Conservation (phyloP, 1,140 invertebrate genomes). For the Mya arenaria region DNA sequence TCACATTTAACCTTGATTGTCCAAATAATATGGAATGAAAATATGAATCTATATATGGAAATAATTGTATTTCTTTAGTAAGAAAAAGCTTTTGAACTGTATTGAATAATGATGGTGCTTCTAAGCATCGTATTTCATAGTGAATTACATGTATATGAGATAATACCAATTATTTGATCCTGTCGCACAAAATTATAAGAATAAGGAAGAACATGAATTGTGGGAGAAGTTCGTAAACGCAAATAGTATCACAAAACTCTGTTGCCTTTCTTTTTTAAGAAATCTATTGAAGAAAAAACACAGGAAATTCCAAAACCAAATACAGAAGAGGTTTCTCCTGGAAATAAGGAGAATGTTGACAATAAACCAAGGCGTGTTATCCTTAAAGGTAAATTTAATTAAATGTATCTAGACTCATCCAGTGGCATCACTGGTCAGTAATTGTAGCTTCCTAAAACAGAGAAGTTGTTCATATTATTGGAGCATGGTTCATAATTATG, state of each 20-base stretch:
- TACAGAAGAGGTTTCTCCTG: background rate
- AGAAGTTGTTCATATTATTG: too few species aligned
- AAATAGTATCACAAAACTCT: background rate
- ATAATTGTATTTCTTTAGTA: too few species aligned
- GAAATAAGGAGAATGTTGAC: slow-evolving; percentile 32
- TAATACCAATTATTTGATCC: background rate
- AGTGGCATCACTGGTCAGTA: too few species aligned
- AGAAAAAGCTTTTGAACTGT: too few species aligned
- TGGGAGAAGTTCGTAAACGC: background rate
- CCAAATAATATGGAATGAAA: background rate
- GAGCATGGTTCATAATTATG: too few species aligned
- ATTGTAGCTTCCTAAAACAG: too few species aligned
- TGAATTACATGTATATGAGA: background rate
- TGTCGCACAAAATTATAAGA: background rate
- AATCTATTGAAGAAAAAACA: background rate
- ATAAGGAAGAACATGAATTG: background rate
- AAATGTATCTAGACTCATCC: too few species aligned
- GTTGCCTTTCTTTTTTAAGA: background rate
- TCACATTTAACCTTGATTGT: background rate
- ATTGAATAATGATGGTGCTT: too few species aligned
- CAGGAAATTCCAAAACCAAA: background rate
- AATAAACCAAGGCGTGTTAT: background rate
- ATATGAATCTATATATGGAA: background rate
- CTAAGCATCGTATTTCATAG: too few species aligned
- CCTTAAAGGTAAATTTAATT: slow-evolving; percentile 35